phyloP scores from a whole-genome alignment of 2,888 invertebrate genomes.

The Lysandra bellargus region DNA sequence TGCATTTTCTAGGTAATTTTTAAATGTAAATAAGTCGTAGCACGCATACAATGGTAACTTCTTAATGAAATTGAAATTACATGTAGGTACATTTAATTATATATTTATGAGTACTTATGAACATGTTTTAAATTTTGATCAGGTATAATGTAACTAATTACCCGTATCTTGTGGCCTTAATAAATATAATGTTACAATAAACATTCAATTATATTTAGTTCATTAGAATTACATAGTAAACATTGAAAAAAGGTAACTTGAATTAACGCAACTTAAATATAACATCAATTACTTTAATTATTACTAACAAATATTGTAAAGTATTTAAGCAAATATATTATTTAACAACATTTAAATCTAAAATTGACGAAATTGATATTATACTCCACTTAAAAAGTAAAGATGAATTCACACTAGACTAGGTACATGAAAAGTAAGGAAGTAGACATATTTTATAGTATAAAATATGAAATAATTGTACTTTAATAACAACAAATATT shows the following conservation, averaged over 20 bases:
- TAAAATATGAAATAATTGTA: constrained; percentile 43
- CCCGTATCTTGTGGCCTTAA: constrained; percentile 15
- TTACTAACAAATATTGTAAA: constrained; percentile 39
- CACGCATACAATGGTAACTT: neutral
- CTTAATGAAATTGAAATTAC: constrained; percentile 9
- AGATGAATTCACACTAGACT: constrained; percentile 57
- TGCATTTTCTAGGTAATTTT: constrained; percentile 64
- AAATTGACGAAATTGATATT: constrained; percentile 80
- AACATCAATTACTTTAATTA: constrained; percentile 37
- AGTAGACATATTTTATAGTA: constrained; percentile 48
- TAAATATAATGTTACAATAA: constrained; percentile 16
- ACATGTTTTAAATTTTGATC: constrained; percentile 1
- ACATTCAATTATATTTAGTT: constrained; percentile 22
- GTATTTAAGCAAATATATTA: constrained; percentile 58
- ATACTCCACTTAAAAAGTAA: constrained; percentile 69
- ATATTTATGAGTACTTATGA: constrained; percentile 5
- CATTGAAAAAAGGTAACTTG: constrained; percentile 28
- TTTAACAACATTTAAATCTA: constrained; percentile 72
- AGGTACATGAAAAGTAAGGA: constrained; percentile 48
- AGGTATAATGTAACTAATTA: constrained; percentile 6
- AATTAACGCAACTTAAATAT: constrained; percentile 39
- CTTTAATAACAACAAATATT: constrained; percentile 46
- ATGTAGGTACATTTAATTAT: neutral
- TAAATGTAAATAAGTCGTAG: constrained; percentile 60
- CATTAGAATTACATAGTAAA: constrained; percentile 2